Conservation (phyloP, 2,113 vertebrate genomes). For the Laticauda laticaudata region DNA sequence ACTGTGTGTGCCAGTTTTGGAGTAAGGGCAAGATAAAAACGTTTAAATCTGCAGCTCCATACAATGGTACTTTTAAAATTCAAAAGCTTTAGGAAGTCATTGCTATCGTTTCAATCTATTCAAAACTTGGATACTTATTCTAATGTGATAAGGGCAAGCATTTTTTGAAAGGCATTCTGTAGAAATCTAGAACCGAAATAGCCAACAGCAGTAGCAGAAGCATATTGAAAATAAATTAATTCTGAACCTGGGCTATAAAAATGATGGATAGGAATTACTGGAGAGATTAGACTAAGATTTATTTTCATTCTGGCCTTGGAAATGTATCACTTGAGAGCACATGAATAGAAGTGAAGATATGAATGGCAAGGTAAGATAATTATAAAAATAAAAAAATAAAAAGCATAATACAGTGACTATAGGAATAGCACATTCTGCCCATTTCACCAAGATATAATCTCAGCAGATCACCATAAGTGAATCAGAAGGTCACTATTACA, state of each 20-base stretch:
- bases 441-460: background rate
- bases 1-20: background rate
- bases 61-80: background rate
- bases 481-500: slow-evolving; percentile 16
- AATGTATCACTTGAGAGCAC: background rate
- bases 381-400: slow-evolving; percentile 18
- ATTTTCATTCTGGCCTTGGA: slow-evolving; percentile 12
- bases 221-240: slow-evolving; percentile 30
- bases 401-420: slow-evolving; percentile 16
- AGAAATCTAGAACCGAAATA: slow-evolving; percentile 1
- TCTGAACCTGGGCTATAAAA: slow-evolving; percentile 3
- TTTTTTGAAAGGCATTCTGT: background rate
- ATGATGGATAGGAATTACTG: slow-evolving; percentile 1
- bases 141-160: background rate
- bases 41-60: background rate
- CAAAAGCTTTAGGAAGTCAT: background rate
- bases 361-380: slow-evolving; percentile 2
- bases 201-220: background rate
- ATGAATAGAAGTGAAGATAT: background rate
- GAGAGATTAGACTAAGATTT: slow-evolving; percentile 8
- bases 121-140: background rate
- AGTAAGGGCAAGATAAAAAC: background rate
- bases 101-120: background rate
- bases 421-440: background rate
- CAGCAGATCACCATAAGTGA: slow-evolving; percentile 12